phyloP scores from a whole-genome alignment of 2,888 invertebrate species.

The Scrobipalpa costella region DNA sequence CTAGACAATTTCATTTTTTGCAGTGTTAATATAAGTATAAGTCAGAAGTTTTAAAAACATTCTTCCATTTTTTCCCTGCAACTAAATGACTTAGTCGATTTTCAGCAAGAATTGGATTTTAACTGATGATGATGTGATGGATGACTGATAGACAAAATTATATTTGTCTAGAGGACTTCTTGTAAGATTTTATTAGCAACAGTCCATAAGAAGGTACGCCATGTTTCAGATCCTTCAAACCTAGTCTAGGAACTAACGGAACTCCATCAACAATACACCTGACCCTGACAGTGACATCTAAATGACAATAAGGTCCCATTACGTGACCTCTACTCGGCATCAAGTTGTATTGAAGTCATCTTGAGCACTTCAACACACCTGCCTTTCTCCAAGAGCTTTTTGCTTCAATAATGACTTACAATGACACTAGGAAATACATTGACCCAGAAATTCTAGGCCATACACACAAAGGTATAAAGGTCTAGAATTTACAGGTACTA shows the following conservation, averaged over 20 bases:
- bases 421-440: slow-evolving; percentile 27
- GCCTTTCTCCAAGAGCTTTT: slow-evolving; percentile 26
- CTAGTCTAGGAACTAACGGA: not conserved
- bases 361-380: not conserved
- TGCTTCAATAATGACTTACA: slow-evolving; percentile 26
- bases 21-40: too few relatives aligned
- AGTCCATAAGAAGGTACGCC: too few relatives aligned
- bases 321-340: slow-evolving; percentile 3
- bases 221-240: too few relatives aligned
- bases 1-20: too few relatives aligned
- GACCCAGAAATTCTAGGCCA: slow-evolving; percentile 26
- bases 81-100: too few relatives aligned
- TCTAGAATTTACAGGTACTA: not conserved
- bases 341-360: slow-evolving; percentile 19
- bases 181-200: too few relatives aligned
- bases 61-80: too few relatives aligned
- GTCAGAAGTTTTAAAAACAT: too few relatives aligned
- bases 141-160: too few relatives aligned
- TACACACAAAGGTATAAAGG: not conserved
- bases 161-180: too few relatives aligned
- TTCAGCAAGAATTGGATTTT: too few relatives aligned
- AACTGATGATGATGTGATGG: too few relatives aligned
- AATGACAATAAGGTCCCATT: slow-evolving; percentile 11
- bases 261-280: not conserved
- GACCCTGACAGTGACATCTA: slow-evolving; percentile 11